phyloP scores from a whole-genome alignment of 2,888 invertebrate genomes.

The Stenolophus ochropezus region DNA sequence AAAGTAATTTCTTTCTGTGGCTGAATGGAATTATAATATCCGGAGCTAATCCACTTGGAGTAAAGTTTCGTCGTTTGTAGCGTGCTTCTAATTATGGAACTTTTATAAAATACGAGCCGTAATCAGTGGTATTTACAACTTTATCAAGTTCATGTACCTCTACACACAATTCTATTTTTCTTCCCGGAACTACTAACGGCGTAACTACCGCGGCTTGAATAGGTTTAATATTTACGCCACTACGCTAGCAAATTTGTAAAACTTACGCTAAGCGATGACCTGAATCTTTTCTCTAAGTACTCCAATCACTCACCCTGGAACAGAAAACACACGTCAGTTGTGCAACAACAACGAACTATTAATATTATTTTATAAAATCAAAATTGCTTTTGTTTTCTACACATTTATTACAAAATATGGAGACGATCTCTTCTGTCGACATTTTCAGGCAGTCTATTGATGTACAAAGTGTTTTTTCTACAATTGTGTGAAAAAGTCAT shows the following conservation, averaged over 20 bases:
- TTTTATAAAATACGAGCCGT: constrained; percentile 24
- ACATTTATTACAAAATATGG: too few relatives aligned
- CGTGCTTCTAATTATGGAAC: constrained; percentile 12
- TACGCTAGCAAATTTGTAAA: neutral
- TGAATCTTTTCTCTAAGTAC: neutral
- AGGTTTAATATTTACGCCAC: neutral
- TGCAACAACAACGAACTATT: too few relatives aligned
- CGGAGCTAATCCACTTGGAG: neutral
- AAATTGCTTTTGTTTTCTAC: too few relatives aligned
- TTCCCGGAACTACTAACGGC: neutral
- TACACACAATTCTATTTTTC: neutral
- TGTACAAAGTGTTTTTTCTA: too few relatives aligned
- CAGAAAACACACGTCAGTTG: too few relatives aligned
- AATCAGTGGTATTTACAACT: constrained; percentile 28
- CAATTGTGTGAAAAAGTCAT: too few relatives aligned
- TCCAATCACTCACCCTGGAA: neutral
- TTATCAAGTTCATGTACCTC: constrained; percentile 20
- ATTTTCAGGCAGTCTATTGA: too few relatives aligned
- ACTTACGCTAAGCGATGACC: neutral
- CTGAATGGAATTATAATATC: neutral
- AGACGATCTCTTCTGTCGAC: too few relatives aligned
- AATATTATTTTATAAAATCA: too few relatives aligned
- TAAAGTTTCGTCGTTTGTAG: neutral
- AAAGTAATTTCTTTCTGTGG: neutral
- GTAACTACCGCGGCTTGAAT: neutral